Percentiles rank a stretch among this genome's conserved stretches.
phyloP scores from a whole-genome alignment of 2,888 invertebrate species.

The Metopia argyrocephala region DNA sequence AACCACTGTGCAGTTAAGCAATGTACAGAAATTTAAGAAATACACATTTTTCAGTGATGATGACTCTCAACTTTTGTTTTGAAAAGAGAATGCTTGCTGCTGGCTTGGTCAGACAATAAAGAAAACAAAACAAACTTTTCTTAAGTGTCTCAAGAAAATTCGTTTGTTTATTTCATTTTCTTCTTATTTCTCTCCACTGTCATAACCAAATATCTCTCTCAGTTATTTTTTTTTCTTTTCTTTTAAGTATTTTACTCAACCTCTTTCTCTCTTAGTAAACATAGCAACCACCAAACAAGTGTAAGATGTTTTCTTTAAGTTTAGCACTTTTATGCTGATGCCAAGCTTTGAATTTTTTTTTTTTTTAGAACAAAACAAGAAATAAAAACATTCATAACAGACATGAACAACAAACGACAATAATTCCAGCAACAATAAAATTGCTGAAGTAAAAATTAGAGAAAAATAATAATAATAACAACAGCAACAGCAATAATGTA shows the following conservation, averaged over 20 bases:
- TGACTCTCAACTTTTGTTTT: constrained; percentile 51
- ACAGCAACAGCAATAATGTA: constrained; percentile 5
- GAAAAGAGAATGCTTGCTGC: neutral
- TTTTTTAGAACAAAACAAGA: neutral
- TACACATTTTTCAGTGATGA: constrained; percentile 50
- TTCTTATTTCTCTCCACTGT: neutral
- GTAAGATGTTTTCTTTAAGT: constrained; percentile 55
- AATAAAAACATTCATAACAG: constrained; percentile 18
- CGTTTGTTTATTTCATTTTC: neutral
- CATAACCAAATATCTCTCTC: too few species aligned
- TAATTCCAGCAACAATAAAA: constrained; percentile 44
- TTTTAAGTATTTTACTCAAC: too few species aligned
- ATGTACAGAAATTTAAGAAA: neutral
- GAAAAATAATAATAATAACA: neutral
- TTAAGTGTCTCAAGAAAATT: constrained; percentile 24
- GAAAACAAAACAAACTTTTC: neutral
- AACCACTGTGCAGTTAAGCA: neutral
- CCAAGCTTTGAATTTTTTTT: neutral
- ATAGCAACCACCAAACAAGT: constrained; percentile 36
- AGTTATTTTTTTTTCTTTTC: too few species aligned
- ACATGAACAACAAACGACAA: constrained; percentile 46
- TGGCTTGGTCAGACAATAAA: neutral
- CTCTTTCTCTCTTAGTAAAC: neutral
- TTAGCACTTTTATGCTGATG: constrained; percentile 56
- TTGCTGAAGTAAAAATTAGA: constrained; percentile 45